Evolutionary conservation across 2,797 vertebrate genomes (phyloP).

Genomic region (Chromis chromis): DNA sequence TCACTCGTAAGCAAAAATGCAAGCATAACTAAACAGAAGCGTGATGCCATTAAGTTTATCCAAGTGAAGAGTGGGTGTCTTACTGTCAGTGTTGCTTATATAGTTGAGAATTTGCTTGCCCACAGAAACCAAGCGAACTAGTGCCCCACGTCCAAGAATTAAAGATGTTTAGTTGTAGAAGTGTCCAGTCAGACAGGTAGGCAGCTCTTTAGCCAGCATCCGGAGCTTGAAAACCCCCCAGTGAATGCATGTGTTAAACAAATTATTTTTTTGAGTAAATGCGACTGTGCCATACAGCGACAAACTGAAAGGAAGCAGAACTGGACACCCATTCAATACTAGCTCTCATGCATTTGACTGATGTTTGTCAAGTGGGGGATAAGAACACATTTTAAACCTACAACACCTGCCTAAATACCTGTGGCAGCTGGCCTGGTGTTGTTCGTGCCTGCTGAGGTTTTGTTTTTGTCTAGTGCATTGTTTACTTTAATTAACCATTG

Average conservation of each 20-base stretch:
- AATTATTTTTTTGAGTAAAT: neutral
- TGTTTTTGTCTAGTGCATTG: neutral
- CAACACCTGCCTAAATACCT: constrained; percentile 4
- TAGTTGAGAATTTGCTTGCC: neutral
- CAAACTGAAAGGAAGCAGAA: neutral
- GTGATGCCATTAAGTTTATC: neutral
- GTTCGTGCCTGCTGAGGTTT: neutral
- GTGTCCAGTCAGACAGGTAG: neutral
- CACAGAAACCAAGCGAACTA: neutral
- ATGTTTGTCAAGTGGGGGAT: constrained; percentile 5
- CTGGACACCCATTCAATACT: neutral
- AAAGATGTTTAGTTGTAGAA: neutral
- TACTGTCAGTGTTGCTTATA: too few species aligned
- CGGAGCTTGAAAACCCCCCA: neutral
- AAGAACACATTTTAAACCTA: neutral
- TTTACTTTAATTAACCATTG: neutral
- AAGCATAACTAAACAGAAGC: neutral
- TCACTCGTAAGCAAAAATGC: neutral
- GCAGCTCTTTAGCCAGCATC: neutral
- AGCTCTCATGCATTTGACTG: neutral
- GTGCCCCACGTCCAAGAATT: neutral
- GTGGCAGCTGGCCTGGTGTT: neutral
- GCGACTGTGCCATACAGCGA: neutral
- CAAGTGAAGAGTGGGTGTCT: neutral
- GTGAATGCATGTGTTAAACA: neutral